Evolutionary conservation across 2,113 vertebrate genomes (phyloP), one percentile per base, ranked within the genome.

Genomic region (Agelaius tricolor): DNA sequence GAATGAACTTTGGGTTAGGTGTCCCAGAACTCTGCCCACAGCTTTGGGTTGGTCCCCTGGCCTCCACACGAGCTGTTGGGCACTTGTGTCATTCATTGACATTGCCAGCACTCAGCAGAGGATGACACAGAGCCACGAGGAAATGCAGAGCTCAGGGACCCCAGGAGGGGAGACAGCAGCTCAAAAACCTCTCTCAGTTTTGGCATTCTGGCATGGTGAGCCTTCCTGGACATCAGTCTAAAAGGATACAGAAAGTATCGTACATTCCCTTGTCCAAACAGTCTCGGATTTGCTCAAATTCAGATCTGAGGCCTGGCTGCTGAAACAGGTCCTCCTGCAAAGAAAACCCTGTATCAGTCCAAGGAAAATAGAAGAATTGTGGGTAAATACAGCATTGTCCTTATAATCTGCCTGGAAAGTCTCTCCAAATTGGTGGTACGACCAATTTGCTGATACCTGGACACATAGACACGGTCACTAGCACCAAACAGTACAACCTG

Each of bases 261-360:
- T 98, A 98, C 84, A 97, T 98, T 87, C 99, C 99, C 16, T 98
- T 99, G 95, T 99, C 99, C 95, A 99, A 98, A 94, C 98, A 99
- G 91, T 99, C 99, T 76, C 99, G 98, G 94, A 99, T 99, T 84
- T 98, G 98, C 88, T 98, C 98, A 98, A 99, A 99, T 95, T 99
- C 99, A 4, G 93, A 98, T 65, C 98, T 98, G 68, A 99, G 98
- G 51, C 99, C 99, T 66, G 99, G 99, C 61, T 99, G 99, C 96
- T 99, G 99, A 97, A 99, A 99, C 76, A 99, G 97, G 89, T 99
- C 99, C 97, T 99, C 99, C 99, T 99, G 97, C 47, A 98, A 95
- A 79, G 93, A 47, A 12, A 30, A 18, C 5, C 23, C 21, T 71
- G 20, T 17, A 13, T 80, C 37, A 83, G 17, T 43, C 27, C 59